These are phyloP conservation scores for Acrocyrtus sp. DNA, from an alignment of 2,888 invertebrate genomes.

Conservation along the genomic window DNA sequence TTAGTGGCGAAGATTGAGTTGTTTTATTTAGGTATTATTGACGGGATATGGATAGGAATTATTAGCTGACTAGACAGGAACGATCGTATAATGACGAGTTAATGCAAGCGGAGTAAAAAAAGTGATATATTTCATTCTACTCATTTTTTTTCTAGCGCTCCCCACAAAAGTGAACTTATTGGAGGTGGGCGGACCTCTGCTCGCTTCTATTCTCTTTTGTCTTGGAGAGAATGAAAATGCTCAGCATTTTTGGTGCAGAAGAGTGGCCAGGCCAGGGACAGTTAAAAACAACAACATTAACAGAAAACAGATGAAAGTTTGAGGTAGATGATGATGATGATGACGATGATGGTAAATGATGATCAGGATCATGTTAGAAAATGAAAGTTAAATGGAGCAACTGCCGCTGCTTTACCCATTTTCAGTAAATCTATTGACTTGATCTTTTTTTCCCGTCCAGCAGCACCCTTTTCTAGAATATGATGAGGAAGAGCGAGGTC, in stretches of 20 bases:
- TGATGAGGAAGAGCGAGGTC: too few species aligned
- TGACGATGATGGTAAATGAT: too few species aligned
- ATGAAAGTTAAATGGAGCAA: not conserved
- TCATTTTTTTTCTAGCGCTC: too few species aligned
- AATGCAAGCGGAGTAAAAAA: conserved; percentile 7
- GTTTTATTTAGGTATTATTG: not conserved
- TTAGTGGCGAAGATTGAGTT: not conserved
- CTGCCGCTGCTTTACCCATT: not conserved
- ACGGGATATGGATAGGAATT: not conserved
- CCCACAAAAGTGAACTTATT: too few species aligned
- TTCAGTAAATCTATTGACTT: too few species aligned
- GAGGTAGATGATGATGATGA: not conserved
- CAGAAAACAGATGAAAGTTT: conserved; percentile 16
- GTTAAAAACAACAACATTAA: not conserved
- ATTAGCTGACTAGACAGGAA: too few species aligned
- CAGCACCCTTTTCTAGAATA: not conserved
- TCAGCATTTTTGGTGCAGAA: not conserved
- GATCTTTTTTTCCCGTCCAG: not conserved
- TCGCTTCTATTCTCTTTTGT: not conserved
- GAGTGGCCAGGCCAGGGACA: not conserved
- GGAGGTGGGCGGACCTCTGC: conserved; percentile 26
- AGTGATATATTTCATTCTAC: conserved; percentile 25
- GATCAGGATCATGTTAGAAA: too few species aligned
- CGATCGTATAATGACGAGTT: not conserved
- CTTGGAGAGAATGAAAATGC: not conserved